phyloP scores from a whole-genome alignment of 2,888 invertebrate genomes.

The Argynnis bischoffii region DNA sequence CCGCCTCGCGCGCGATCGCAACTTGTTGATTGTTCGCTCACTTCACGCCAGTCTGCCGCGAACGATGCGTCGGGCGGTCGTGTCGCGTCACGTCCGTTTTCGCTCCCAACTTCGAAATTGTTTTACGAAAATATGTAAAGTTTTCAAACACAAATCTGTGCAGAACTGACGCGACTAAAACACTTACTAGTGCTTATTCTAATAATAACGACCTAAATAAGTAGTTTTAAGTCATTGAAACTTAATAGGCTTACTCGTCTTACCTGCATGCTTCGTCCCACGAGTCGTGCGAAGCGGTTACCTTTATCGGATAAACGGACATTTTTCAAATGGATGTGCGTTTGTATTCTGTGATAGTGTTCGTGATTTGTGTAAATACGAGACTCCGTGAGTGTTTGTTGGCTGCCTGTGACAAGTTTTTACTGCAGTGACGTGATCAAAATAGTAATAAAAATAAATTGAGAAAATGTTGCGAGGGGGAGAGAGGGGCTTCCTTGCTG shows the following conservation, averaged over 20 bases:
- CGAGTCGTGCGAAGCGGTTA: constrained; percentile 73
- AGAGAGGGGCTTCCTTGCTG: constrained; percentile 64
- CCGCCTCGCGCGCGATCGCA: constrained; percentile 68
- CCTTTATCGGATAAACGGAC: constrained; percentile 80
- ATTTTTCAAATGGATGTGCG: constrained; percentile 81
- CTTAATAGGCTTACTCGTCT: constrained; percentile 77
- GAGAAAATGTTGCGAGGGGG: constrained; percentile 70
- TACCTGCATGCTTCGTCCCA: constrained; percentile 79
- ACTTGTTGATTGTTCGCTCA: constrained; percentile 81
- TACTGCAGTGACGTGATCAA: constrained; percentile 69
- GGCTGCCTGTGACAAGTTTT: constrained; percentile 72
- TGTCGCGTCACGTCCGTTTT: constrained; percentile 59
- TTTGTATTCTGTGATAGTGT: constrained; percentile 77
- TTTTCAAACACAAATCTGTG: constrained; percentile 67
- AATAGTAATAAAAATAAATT: constrained; percentile 66
- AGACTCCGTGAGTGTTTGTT: constrained; percentile 68
- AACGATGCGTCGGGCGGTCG: constrained; percentile 76
- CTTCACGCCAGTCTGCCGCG: constrained; percentile 73
- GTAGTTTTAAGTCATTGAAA: constrained; percentile 77
- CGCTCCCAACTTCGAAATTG: constrained; percentile 75
- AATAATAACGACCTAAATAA: constrained; percentile 57
- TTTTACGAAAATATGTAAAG: constrained; percentile 80
- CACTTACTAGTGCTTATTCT: constrained; percentile 60
- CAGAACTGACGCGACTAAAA: constrained; percentile 60
- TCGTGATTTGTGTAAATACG: constrained; percentile 72